Base-by-base conservation (phyloP, 2,888 invertebrate species). In the Lepidocyrtoides sp. region DNA sequence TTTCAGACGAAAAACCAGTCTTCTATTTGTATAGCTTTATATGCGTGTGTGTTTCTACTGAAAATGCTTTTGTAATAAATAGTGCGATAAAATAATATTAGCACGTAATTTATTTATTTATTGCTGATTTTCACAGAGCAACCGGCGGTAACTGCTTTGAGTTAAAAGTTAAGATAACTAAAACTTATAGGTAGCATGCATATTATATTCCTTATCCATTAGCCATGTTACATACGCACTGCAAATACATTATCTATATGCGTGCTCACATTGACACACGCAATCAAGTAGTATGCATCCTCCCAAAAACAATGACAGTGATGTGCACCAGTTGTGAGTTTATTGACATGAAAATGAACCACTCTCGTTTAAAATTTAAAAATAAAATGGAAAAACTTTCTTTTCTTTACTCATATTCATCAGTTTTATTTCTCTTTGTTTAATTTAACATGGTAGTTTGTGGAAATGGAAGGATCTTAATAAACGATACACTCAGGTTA, bases 311-410 rank as follows among this genome's bases (percentile, higher is more conserved):
- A 75, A 12, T 44, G 72, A 75, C 72, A 75, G 26, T 75, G 72
- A 75, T 23, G 2, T 23, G 23, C 14, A 20, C 20, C 72, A 48
- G 44, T 48, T 66, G 66, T n/a, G 72, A 75, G 72, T 75, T 75
- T 75, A 75, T 75, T 75, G 72, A 75, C 72, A 75, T 75, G 23
- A 48, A 66, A 66, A 44, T 44, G 14, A 44, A 75, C 48, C 48
- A 23, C 44, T 75, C 72, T 75, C 7, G 72, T 75, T 75, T 41
- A 5, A 23, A 75, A 10, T 75, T 69, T 44, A 75, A 75, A 75
- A 75, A 69, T 69, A 44, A 75, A 75, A 48, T 44, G 72, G 5
- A 14, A 20, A 20, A 75, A 23, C 79, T 81, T 81, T 81, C 79
- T 8, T 7, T 75, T 75, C 48, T 23, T 44, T 23, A 23, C 5